Conservation (phyloP, 2,888 invertebrate genomes). For the Agriopis leucophaearia region DNA sequence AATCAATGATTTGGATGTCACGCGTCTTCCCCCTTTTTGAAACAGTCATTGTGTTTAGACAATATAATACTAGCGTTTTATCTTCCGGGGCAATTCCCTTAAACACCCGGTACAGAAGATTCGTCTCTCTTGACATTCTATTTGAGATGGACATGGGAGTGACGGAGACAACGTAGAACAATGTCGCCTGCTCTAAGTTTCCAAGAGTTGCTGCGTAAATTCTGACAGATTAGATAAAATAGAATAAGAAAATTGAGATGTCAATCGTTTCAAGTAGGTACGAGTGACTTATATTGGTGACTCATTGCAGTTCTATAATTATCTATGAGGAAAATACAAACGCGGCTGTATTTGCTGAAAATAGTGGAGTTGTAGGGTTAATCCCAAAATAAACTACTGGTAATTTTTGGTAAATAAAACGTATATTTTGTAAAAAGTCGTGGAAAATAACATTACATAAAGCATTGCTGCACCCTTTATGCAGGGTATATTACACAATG, state of each 20-base stretch:
- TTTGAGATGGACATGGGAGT: neutral
- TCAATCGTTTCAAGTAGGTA: neutral
- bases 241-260: conserved; percentile 2
- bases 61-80: no score
- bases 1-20: no score
- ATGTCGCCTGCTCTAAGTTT: neutral
- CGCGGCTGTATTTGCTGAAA: neutral
- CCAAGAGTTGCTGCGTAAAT: neutral
- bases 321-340: conserved; percentile 1
- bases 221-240: conserved; percentile 10
- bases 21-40: no score
- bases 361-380: neutral
- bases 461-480: no score
- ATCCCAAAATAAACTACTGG: no score
- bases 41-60: no score
- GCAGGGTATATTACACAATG: no score
- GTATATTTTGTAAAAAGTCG: no score
- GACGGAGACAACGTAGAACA: neutral
- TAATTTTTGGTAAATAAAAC: no score
- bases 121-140: neutral
- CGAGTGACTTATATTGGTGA: neutral
- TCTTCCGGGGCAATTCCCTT: no score
- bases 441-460: no score
- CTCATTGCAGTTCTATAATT: conserved; percentile 6
- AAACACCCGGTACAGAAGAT: no score